Percentiles rank a stretch among this genome's conserved stretches.
These are phyloP conservation scores for Pseudomugil gertrudae DNA, from an alignment of 2,797 vertebrate species.

Conservation along the genomic window DNA sequence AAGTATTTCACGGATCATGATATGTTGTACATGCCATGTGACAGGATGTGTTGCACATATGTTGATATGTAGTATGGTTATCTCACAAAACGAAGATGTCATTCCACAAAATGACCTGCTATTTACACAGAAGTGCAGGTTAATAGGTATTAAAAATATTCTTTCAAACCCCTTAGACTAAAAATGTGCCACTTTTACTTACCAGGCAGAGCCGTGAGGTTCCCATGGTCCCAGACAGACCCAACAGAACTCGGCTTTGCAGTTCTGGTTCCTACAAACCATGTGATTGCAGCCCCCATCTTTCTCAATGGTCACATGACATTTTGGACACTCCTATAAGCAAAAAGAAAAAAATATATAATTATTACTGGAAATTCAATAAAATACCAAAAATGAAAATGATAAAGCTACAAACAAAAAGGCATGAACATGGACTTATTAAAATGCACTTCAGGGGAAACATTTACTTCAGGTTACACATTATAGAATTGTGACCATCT, in stretches of 20 bases:
- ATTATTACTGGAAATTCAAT: neutral
- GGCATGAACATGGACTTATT: neutral
- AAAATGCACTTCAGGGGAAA: neutral
- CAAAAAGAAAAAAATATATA: neutral
- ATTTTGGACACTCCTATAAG: slow-evolving; percentile 97
- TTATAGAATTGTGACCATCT: neutral
- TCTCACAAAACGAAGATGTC: no score
- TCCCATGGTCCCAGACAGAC: slow-evolving; percentile 99
- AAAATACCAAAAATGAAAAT: neutral
- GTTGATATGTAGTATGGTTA: no score
- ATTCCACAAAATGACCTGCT: no score
- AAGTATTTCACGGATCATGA: no score
- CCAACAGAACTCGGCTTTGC: slow-evolving; percentile 99
- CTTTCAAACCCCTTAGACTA: no score
- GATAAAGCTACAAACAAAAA: neutral
- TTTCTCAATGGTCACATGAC: slow-evolving; percentile 99
- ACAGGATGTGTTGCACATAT: neutral
- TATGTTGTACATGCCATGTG: no score
- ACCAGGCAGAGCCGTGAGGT: slow-evolving; percentile 99
- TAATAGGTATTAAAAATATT: no score
- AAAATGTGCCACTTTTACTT: slow-evolving; percentile 60
- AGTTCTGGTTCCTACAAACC: slow-evolving; percentile 99
- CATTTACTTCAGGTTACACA: neutral
- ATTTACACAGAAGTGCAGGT: no score
- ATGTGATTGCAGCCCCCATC: slow-evolving; percentile 99